Evolutionary conservation across 1,140 invertebrate species (phyloP), one percentile per base, ranked within the genome.

Genomic region (Pseudomyrmex dendroicus): DNA sequence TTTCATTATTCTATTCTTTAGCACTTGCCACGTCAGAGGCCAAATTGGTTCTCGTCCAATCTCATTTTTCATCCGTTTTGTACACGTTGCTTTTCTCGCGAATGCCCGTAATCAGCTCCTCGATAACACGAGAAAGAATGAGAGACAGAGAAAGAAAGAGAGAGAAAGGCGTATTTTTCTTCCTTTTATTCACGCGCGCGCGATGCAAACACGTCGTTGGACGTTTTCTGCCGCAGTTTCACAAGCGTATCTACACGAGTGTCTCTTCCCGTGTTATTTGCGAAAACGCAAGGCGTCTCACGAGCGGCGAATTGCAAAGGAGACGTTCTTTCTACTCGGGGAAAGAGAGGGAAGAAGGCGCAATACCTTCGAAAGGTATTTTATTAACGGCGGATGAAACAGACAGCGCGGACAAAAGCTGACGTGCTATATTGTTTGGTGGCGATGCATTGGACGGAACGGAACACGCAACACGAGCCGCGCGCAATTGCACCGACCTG

Each of bases 351-450:
- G 35, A 7, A 5, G 5, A 35, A 13, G 44, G 25, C n/a, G 52
- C 46, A 84, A 68, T 68, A 59, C 12, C 54, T 61, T 70, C 76
- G 74, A 70, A 44, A 48, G 76, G 73, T 80, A 84, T 84, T 84
- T 84, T 84, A 82, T 84, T 84, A 84, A 72, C 56, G 52, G 22
- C n/a, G 83, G 48, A 83, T 73, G 80, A 70, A 85, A 83, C 80
- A 68, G 67, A 68, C 76, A 82, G 77, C 57, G 50, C 57, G 64
- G 70, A 82, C 54, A 78, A 82, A 73, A 84, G 66, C 48, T 73
- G 77, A 73, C 77, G 77, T 57, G 59, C 67, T 73, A 73, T 68
- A 73, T 86, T 85, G 64, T 83, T 85, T 54, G 48, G 70, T 35
- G 35, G 56, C 25, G 17, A 35, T 80, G 50, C 72, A 86, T 80